phyloP scores from a whole-genome alignment of 2,888 invertebrate species.

The Eurytoma californica region DNA sequence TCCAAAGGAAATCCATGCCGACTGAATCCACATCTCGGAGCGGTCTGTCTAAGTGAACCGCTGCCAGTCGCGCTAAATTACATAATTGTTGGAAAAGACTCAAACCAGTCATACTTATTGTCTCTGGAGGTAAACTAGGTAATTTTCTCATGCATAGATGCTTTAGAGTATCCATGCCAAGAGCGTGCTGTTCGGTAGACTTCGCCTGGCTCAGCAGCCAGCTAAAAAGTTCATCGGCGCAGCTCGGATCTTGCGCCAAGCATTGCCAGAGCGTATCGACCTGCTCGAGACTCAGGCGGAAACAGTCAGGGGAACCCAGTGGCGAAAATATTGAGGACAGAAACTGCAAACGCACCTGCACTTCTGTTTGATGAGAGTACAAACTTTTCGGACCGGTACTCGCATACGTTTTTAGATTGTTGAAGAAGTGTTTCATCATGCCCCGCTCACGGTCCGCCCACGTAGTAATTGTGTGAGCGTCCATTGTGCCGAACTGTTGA shows the following conservation, averaged over 20 bases:
- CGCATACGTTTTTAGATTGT: constrained; percentile 87
- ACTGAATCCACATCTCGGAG: constrained; percentile 78
- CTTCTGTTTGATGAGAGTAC: constrained; percentile 89
- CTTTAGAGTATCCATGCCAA: constrained; percentile 90
- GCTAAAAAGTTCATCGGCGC: constrained; percentile 93
- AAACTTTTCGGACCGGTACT: constrained; percentile 73
- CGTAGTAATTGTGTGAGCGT: constrained; percentile 89
- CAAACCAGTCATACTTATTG: constrained; percentile 93
- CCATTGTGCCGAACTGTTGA: constrained; percentile 90
- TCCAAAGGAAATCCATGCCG: constrained; percentile 96
- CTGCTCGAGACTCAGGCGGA: constrained; percentile 90
- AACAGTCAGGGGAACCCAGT: constrained; percentile 91
- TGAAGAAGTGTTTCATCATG: constrained; percentile 95
- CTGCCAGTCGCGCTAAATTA: constrained; percentile 88
- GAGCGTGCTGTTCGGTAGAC: constrained; percentile 93
- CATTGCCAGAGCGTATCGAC: constrained; percentile 95
- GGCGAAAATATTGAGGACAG: constrained; percentile 94
- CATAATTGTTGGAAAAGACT: constrained; percentile 94
- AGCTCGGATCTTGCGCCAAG: constrained; percentile 89
- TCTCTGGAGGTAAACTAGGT: constrained; percentile 91
- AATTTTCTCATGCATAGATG: constrained; percentile 92
- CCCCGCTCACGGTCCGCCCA: constrained; percentile 95
- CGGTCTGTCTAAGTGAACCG: constrained; percentile 78
- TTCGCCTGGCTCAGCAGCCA: constrained; percentile 95
- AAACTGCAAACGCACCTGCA: constrained; percentile 94